Percentiles rank a stretch among this genome's conserved stretches.
These are phyloP conservation scores for Lepus oiostolus DNA, from an alignment of 2,797 vertebrate species.

Conservation along the genomic window DNA sequence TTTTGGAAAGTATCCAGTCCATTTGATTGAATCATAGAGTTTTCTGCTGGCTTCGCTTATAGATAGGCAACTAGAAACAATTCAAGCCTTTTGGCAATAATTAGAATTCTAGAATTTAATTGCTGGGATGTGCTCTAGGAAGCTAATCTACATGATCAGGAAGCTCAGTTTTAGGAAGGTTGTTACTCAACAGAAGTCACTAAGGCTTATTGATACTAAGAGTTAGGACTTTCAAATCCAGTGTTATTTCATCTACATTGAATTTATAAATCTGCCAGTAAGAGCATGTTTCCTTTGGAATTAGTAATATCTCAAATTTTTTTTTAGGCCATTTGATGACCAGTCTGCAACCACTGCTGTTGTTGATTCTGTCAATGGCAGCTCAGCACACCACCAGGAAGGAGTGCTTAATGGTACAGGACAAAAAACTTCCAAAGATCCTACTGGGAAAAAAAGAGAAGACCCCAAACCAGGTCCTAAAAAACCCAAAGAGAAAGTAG, in stretches of 20 bases:
- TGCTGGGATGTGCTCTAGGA: not conserved
- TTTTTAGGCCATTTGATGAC: constrained; percentile 89
- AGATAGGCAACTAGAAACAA: not conserved
- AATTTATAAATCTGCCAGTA: not conserved
- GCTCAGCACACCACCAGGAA: constrained; percentile 88
- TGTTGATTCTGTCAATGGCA: constrained; percentile 85
- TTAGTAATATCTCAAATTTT: constrained; percentile 40
- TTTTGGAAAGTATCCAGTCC: not conserved
- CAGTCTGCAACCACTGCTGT: constrained; percentile 82
- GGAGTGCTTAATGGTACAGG: constrained; percentile 85
- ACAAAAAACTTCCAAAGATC: constrained; percentile 93
- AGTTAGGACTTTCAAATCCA: not conserved
- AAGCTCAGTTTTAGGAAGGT: constrained; percentile 32
- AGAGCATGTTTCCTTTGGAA: not conserved
- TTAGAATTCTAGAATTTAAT: constrained; percentile 50
- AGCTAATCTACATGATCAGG: not conserved
- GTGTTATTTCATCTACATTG: not conserved
- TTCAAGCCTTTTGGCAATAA: not conserved
- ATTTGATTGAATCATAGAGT: not conserved
- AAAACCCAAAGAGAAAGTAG: constrained; percentile 97
- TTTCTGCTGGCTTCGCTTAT: constrained; percentile 10
- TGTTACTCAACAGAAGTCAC: not conserved
- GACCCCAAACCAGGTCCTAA: constrained; percentile 95
- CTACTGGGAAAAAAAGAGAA: constrained; percentile 93
- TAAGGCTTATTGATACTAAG: not conserved